A percentile compares a stretch with the other conserved stretches of the same genome.
phyloP scores from a whole-genome alignment of 2,888 invertebrate species.

The Meta bourneti region DNA sequence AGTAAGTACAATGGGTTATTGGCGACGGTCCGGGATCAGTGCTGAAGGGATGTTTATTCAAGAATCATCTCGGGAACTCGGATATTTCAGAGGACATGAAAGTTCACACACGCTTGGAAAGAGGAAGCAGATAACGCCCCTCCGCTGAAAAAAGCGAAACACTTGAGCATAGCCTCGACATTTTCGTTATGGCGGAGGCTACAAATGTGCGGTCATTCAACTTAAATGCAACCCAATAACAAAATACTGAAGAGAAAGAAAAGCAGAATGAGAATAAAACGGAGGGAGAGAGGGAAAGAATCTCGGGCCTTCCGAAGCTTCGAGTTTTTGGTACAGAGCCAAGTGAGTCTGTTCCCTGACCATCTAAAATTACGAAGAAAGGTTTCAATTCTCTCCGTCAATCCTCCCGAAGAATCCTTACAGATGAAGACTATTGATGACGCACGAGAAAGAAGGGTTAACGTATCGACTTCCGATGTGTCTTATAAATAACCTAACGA shows the following conservation, averaged over 20 bases:
- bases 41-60: too few species aligned
- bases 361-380: slow-evolving; percentile 19
- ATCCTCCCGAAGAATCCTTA: slow-evolving; percentile 36
- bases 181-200: background rate
- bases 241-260: slow-evolving; percentile 22
- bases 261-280: background rate
- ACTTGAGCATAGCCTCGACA: slow-evolving; percentile 18
- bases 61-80: too few species aligned
- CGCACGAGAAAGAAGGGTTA: background rate
- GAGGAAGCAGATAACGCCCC: background rate
- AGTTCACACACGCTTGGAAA: background rate
- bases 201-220: slow-evolving; percentile 55
- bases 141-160: background rate
- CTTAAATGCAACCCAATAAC: slow-evolving; percentile 47
- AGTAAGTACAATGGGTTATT: too few species aligned
- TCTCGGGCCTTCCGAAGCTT: background rate
- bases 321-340: slow-evolving; percentile 15
- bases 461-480: background rate
- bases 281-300: slow-evolving; percentile 1
- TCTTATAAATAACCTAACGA: too few species aligned
- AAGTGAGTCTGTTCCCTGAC: slow-evolving; percentile 41
- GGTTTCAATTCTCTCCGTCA: background rate
- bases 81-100: too few species aligned
- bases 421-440: background rate
- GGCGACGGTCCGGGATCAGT: too few species aligned